Base-by-base conservation (phyloP, 2,888 invertebrate species). In the Torymus texanus region DNA sequence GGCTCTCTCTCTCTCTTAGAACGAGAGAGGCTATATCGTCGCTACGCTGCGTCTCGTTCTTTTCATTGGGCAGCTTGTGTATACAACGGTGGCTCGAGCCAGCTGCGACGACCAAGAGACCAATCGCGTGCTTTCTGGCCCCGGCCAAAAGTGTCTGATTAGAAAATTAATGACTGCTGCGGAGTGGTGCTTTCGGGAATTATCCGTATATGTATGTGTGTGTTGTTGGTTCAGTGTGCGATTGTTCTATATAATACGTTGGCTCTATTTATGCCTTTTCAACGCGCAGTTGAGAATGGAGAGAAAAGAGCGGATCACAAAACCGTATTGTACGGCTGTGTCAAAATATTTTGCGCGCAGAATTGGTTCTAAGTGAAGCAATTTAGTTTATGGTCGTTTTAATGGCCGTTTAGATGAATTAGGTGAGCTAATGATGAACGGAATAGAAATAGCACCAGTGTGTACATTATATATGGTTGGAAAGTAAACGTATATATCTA, bases 121-220 rank as follows among this genome's bases (percentile, higher is more conserved):
- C 76, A 68, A 76, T 80, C 53, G 67, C 41, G 12, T 21, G 67
- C 41, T 8, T 21, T 56, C 41, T 65, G 68, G 16, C 41, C n/a
- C 12, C 13, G 61, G 18, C 58, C 67, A n/a, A 73, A 76, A 80
- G 59, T 74, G 80, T 80, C 80, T 70, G 80, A 78, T 80, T 80
- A 74, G 77, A 71, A 77, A 80, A 80, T 80, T 80, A 80, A 80
- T 77, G 80, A 75, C 77, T 70, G 66, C 71, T n/a, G 71, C 74
- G 61, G 59, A 68, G 67, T 62, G 73, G 75, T 68, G 65, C 74
- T 62, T 70, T 63, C 29, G 16, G 55, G 24, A 78, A 73, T 73
- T 67, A 51, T 16, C 41, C 13, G 67, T 18, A n/a, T 5, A 66
- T 14, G 21, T n/a, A 29, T 12, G 56, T 41, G 41, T 41, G 41